Base-by-base conservation (phyloP, 2,888 invertebrate genomes). In the Lasioglossum lativentre region DNA sequence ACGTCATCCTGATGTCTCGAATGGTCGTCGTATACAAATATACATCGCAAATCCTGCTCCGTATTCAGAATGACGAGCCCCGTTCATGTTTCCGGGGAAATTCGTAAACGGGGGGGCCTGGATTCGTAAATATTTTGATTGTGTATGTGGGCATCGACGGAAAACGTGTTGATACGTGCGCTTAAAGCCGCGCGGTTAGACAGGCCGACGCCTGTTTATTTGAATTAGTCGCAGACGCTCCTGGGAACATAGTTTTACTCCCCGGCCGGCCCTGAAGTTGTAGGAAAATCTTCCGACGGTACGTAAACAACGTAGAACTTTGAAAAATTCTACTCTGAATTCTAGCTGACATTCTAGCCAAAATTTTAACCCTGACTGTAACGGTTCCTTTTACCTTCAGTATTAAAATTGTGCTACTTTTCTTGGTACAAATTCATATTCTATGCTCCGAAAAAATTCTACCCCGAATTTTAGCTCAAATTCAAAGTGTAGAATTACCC, bases 131-230 rank as follows among this genome's bases (percentile, higher is more conserved):
- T 85, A 83, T 85, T 78, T 80, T 70, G 52, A 23, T 14, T 23
- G 14, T 34, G 23, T n/a, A 40, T 6, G 40, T 16, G 42, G 4
- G 42, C 63, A 74, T 73, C 83, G 40, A 40, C 47, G 80, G 59
- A 76, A 85, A 84, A 77, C 19, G 74, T 78, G 78, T 76, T 76
- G 73, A 83, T 79, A 74, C 76, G 68, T 59, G 59, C 47, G 73
- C 45, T 71, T 74, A 76, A 27, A 66, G 70, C 30, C 45, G 72
- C 40, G 30, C 38, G n/a, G 68, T 52, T 47, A 52, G 47, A n/a
- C 59, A 12, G 45, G 16, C 71, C 8, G 5, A 0, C 16, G 8
- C 30, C 71, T 77, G 80, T 77, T 86, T 84, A 77, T 84, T 86
- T 86, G 78, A 75, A 85, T 81, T 78, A 72, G 66, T 71, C 14